Percentiles rank a stretch among this genome's conserved stretches.
Evolutionary conservation across 2,888 invertebrate species (phyloP).

Genomic region (Parnassius smintheus): DNA sequence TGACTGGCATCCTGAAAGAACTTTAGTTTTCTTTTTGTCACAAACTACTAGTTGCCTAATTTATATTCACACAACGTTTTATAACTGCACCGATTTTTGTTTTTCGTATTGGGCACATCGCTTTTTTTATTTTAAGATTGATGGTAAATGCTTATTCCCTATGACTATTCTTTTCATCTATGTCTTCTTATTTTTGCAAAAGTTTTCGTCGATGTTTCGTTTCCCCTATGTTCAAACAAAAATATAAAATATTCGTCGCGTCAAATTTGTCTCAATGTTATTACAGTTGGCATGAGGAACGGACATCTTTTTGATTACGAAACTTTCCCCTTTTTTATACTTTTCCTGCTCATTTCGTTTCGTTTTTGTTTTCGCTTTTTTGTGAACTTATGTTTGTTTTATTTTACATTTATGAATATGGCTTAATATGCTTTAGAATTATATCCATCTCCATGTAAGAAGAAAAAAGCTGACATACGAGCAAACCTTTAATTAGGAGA

Average conservation of each 20-base stretch:
- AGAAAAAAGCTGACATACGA: too few relatives aligned
- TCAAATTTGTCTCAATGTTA: slow-evolving; percentile 8
- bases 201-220: too few relatives aligned
- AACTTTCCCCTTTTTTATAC: slow-evolving; percentile 5
- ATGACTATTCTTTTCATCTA: too few relatives aligned
- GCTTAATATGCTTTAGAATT: too few relatives aligned
- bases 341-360: slow-evolving; percentile 11
- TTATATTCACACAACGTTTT: too few relatives aligned
- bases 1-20: slow-evolving; percentile 47
- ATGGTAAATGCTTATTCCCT: too few relatives aligned
- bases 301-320: slow-evolving; percentile 3
- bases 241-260: slow-evolving; percentile 10
- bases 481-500: too few relatives aligned
- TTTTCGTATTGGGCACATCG: neutral
- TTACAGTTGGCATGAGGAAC: slow-evolving; percentile 10
- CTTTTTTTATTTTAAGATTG: neutral
- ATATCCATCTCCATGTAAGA: too few relatives aligned
- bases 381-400: slow-evolving; percentile 3
- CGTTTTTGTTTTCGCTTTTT: slow-evolving; percentile 1
- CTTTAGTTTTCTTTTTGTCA: too few relatives aligned
- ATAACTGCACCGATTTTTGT: too few relatives aligned
- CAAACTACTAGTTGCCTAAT: too few relatives aligned
- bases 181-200: too few relatives aligned
- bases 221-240: slow-evolving; percentile 6
- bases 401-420: slow-evolving; percentile 1